Conservation (phyloP, 64 coral and sea anemone species). For the Platygyra sinensis region DNA sequence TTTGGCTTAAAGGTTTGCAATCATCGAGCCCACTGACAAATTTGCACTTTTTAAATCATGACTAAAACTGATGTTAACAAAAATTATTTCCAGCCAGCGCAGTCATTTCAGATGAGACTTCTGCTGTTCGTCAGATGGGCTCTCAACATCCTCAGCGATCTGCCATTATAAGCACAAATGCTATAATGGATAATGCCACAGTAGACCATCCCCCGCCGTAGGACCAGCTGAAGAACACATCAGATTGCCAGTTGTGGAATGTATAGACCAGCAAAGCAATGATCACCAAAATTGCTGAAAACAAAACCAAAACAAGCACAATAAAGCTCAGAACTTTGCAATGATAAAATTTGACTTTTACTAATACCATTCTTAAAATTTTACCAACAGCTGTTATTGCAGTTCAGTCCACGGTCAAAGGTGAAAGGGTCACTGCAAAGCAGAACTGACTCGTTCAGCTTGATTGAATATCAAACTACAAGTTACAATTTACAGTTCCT, state of each 20-base stretch:
- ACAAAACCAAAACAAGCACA: background rate
- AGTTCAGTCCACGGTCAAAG: too few relatives aligned
- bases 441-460: too few relatives aligned
- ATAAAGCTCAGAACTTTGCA: background rate
- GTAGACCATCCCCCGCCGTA: conserved; percentile 97
- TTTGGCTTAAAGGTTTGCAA: background rate
- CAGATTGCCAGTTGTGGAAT: conserved; percentile 83
- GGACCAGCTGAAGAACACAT: conserved; percentile 95
- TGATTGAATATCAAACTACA: too few relatives aligned
- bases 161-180: conserved; percentile 88
- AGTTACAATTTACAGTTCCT: too few relatives aligned
- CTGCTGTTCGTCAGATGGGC: background rate
- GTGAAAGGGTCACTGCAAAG: too few relatives aligned
- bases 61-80: background rate
- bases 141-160: conserved; percentile 71
- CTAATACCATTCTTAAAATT: too few relatives aligned
- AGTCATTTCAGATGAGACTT: background rate
- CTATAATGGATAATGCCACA: conserved; percentile 91
- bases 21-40: conserved; percentile 3
- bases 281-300: conserved; percentile 79
- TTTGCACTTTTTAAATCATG: background rate
- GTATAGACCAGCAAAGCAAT: conserved; percentile 94
- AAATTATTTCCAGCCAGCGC: background rate
- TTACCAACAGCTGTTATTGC: too few relatives aligned
- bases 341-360: too few relatives aligned